Evolutionary conservation across 2,888 invertebrate species (phyloP).

Genomic region (Nymphalis urticae): DNA sequence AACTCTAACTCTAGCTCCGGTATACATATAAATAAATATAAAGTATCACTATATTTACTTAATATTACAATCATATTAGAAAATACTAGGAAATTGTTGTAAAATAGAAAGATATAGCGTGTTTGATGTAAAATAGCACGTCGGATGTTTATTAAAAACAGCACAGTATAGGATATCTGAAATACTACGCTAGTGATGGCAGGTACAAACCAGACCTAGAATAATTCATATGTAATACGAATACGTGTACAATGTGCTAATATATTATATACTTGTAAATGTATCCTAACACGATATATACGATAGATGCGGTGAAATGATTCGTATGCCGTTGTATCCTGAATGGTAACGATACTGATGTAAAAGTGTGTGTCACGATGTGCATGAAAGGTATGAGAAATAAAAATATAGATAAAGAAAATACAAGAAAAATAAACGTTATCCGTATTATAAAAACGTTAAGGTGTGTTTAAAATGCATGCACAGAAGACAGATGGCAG

Average conservation of each 20-base stretch:
- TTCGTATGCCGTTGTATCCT: slow-evolving; percentile 17
- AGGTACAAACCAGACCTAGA: slow-evolving; percentile 64
- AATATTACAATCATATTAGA: slow-evolving; percentile 55
- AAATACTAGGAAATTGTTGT: slow-evolving; percentile 56
- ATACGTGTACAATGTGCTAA: slow-evolving; percentile 47
- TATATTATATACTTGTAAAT: slow-evolving; percentile 29
- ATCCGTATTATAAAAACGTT: slow-evolving; percentile 50
- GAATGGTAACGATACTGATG: slow-evolving; percentile 59
- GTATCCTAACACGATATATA: slow-evolving; percentile 47
- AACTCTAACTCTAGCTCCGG: slow-evolving; percentile 42
- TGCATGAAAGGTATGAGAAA: slow-evolving; percentile 72
- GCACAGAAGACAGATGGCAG: slow-evolving; percentile 67
- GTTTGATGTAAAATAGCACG: slow-evolving; percentile 60
- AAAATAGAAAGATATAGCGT: slow-evolving; percentile 68
- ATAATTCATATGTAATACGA: slow-evolving; percentile 47
- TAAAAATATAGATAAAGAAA: slow-evolving; percentile 60
- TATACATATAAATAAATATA: slow-evolving; percentile 43
- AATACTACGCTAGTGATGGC: slow-evolving; percentile 71
- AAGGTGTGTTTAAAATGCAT: slow-evolving; percentile 60
- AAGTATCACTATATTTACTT: slow-evolving; percentile 53
- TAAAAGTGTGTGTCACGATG: slow-evolving; percentile 65
- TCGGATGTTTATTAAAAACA: slow-evolving; percentile 56
- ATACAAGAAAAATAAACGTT: slow-evolving; percentile 59
- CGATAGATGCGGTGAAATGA: slow-evolving; percentile 54
- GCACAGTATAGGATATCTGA: slow-evolving; percentile 58